phyloP scores from a whole-genome alignment of 2,797 vertebrate genomes.

The Uromys caudimaculatus region DNA sequence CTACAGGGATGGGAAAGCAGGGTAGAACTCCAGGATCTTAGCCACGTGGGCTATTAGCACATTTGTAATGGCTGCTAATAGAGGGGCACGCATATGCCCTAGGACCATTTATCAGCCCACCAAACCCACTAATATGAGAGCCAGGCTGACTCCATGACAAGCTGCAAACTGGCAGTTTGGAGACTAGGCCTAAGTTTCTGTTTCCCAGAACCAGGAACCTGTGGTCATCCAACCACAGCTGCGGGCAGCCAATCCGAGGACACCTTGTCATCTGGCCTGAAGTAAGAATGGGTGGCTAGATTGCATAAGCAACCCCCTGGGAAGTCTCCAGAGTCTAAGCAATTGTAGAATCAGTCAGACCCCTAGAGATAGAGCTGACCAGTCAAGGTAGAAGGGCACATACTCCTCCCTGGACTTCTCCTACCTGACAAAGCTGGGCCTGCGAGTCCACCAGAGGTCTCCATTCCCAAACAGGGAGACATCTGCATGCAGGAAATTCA shows the following conservation, averaged over 20 bases:
- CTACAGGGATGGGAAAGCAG: not conserved
- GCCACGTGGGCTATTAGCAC: not conserved
- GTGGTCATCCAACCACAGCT: not conserved
- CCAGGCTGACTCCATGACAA: not conserved
- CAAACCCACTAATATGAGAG: not conserved
- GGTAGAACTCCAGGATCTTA: not conserved
- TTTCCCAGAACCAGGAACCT: not conserved
- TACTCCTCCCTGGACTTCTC: not conserved
- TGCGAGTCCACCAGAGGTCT: not conserved
- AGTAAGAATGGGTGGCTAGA: not conserved
- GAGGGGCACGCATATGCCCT: not conserved
- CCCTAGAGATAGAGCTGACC: not conserved
- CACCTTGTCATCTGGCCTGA: not conserved
- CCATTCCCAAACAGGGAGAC: not conserved
- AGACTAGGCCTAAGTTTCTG: not conserved
- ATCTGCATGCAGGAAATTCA: not conserved
- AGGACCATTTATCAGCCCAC: slow-evolving; percentile 26
- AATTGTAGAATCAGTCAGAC: not conserved
- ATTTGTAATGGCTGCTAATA: not conserved
- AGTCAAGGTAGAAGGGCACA: not conserved
- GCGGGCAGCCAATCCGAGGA: not conserved
- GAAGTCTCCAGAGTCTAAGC: not conserved
- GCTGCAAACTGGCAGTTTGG: not conserved
- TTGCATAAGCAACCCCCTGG: not conserved
- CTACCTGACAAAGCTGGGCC: not conserved